A percentile compares a stretch with the other conserved stretches of the same genome.
phyloP scores from a whole-genome alignment of 30 jellyfish, hydroid and myxozoan genomes.

The Aurelia sp. region DNA sequence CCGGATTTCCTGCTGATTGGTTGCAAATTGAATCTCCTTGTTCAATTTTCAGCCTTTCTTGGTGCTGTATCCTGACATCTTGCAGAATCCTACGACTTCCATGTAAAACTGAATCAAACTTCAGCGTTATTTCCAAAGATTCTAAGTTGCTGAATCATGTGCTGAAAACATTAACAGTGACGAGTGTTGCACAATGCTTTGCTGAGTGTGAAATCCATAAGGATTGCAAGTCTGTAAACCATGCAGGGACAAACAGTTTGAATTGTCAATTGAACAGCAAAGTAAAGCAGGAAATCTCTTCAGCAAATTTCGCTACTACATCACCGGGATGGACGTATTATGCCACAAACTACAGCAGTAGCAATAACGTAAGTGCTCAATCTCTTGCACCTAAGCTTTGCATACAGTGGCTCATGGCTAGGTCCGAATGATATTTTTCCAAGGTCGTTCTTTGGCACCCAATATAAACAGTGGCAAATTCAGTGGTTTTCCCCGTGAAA shows the following conservation, averaged over 20 bases:
- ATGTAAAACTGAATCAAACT: conserved; percentile 16
- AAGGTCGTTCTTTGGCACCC: too few species aligned
- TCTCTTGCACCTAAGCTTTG: too few species aligned
- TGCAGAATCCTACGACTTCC: conserved; percentile 30
- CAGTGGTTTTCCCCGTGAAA: too few species aligned
- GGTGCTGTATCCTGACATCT: background rate
- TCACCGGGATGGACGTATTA: background rate
- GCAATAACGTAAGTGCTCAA: too few species aligned
- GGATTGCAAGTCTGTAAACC: conserved; percentile 2
- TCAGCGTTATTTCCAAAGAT: background rate
- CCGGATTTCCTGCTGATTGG: too few species aligned
- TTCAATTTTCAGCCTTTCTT: too few species aligned
- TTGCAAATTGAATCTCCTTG: too few species aligned
- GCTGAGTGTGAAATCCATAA: background rate
- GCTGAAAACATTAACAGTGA: background rate
- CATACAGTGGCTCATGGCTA: too few species aligned
- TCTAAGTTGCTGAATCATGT: background rate
- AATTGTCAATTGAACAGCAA: conserved; percentile 22
- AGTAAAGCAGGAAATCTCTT: background rate
- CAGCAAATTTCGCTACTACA: background rate
- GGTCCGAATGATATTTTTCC: too few species aligned
- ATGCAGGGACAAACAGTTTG: background rate
- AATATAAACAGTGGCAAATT: too few species aligned
- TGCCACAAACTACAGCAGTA: conserved; percentile 1
- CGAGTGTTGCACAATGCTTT: conserved; percentile 3